These are phyloP conservation scores for Stenotaenia linearis DNA, from an alignment of 2,888 invertebrate genomes.

Conservation along the genomic window DNA sequence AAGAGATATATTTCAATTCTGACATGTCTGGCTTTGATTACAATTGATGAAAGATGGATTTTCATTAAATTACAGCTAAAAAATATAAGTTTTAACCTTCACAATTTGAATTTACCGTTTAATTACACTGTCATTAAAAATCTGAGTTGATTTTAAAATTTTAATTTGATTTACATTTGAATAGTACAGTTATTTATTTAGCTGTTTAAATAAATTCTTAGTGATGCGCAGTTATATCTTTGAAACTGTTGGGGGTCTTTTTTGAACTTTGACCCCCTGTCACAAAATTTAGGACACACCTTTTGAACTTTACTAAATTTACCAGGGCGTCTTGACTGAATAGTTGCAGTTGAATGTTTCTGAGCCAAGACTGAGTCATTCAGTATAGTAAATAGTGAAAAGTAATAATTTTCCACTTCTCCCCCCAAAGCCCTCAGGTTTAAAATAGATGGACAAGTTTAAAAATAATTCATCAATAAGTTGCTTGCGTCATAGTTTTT, in stretches of 20 bases:
- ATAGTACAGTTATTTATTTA: background rate
- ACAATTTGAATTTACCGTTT: too few species aligned
- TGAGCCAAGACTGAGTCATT: background rate
- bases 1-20: background rate
- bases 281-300: background rate
- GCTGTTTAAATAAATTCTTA: background rate
- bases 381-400: background rate
- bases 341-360: background rate
- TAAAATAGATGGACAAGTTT: background rate
- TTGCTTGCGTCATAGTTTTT: background rate
- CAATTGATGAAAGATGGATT: background rate
- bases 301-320: background rate
- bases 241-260: background rate
- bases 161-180: background rate
- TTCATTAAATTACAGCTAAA: too few species aligned
- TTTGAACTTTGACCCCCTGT: background rate
- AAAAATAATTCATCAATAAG: background rate
- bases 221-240: background rate
- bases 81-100: too few species aligned
- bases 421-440: too few species aligned
- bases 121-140: too few species aligned
- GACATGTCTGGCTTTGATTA: background rate
- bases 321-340: background rate
- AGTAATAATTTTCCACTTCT: background rate
- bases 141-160: too few species aligned